Percentiles rank a stretch among this genome's conserved stretches.
phyloP scores from a whole-genome alignment of 2,797 vertebrate species.

The Aplochiton taeniatus region DNA sequence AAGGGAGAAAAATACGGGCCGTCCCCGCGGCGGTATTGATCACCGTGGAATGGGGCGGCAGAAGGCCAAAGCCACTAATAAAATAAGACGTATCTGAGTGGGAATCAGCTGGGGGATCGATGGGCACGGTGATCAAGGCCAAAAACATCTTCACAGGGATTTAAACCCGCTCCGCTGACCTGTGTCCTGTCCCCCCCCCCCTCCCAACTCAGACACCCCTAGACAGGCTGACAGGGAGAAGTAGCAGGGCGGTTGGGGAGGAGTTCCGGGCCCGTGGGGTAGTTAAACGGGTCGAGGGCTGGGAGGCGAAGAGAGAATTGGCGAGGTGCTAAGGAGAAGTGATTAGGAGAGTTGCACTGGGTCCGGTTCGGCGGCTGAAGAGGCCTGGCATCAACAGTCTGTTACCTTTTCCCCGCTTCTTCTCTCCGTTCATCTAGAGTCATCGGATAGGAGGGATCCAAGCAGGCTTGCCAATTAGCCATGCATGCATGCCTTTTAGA shows the following conservation, averaged over 20 bases:
- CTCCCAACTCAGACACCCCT: slow-evolving; percentile 29
- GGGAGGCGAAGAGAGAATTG: not conserved
- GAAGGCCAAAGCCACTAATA: slow-evolving; percentile 99
- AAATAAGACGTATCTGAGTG: slow-evolving; percentile 95
- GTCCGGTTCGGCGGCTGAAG: too few relatives aligned
- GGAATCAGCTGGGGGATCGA: slow-evolving; percentile 81
- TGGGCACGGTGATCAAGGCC: slow-evolving; percentile 81
- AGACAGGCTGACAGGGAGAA: not conserved
- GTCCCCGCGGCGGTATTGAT: slow-evolving; percentile 89
- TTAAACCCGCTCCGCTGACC: slow-evolving; percentile 63
- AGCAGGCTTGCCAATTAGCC: too few relatives aligned
- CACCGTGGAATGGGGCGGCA: slow-evolving; percentile 88
- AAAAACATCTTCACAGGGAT: slow-evolving; percentile 81
- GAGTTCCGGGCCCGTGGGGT: too few relatives aligned
- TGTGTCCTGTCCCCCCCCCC: slow-evolving; percentile 48
- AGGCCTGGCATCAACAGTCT: too few relatives aligned
- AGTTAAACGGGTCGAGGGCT: too few relatives aligned
- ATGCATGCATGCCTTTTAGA: too few relatives aligned
- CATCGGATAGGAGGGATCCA: too few relatives aligned
- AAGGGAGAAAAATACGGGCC: slow-evolving; percentile 95
- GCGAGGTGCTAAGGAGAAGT: not conserved
- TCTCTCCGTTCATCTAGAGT: too few relatives aligned
- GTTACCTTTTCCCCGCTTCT: too few relatives aligned
- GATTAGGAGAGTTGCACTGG: too few relatives aligned
- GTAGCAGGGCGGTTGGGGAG: not conserved